phyloP scores from a whole-genome alignment of 2,888 invertebrate species.

The Pristionchus japonicus region DNA sequence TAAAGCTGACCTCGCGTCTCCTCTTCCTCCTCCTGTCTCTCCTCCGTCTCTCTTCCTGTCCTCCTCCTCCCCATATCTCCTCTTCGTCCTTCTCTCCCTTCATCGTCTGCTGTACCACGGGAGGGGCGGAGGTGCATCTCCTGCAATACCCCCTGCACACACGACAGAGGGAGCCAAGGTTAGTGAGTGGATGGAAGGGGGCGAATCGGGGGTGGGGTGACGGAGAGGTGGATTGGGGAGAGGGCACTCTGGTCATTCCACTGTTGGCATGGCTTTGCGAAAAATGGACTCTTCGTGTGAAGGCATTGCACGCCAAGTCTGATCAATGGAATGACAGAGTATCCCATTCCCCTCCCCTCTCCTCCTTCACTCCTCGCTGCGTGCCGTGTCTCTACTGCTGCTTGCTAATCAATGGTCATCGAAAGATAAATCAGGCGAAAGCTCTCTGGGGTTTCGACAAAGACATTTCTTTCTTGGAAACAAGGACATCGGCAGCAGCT shows the following conservation, averaged over 20 bases:
- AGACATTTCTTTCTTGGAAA: too few species aligned
- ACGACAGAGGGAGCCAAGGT: conserved; percentile 19
- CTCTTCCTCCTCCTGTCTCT: background rate
- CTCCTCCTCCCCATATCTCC: background rate
- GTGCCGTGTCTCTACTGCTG: background rate
- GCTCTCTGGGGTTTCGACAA: background rate
- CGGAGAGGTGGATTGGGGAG: background rate
- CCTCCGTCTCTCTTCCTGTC: background rate
- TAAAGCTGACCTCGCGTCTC: background rate
- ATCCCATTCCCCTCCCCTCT: background rate
- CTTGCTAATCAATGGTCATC: background rate
- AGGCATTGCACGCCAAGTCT: too few species aligned
- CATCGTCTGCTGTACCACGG: conserved; percentile 22
- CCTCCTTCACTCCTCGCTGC: conserved; percentile 7
- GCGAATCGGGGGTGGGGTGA: background rate
- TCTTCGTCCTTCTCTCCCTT: conserved; percentile 20
- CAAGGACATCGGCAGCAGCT: conserved; percentile 33
- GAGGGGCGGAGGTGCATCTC: conserved; percentile 57
- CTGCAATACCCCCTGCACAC: conserved; percentile 46
- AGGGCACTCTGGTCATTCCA: background rate
- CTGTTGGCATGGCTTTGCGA: too few species aligned
- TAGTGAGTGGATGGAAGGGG: conserved; percentile 6
- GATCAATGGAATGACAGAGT: too few species aligned
- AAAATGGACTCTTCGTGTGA: too few species aligned
- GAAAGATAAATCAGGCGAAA: background rate